These are phyloP conservation scores for Drosophila subsilvestris DNA, from an alignment of 2,888 invertebrate species.

Conservation along the genomic window DNA sequence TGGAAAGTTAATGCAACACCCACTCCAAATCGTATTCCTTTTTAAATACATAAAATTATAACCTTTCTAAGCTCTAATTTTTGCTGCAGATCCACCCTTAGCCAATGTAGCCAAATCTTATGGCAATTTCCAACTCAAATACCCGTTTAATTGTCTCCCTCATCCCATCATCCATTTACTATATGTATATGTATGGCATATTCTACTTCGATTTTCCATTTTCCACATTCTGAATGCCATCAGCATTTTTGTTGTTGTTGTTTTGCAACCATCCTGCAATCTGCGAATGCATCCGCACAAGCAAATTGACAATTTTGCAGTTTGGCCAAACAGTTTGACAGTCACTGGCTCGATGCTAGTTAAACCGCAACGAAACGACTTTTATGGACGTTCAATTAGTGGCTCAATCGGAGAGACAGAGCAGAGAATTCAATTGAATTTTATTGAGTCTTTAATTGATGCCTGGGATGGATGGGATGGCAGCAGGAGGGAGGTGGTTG, in stretches of 20 bases:
- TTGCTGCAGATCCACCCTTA: too few relatives aligned
- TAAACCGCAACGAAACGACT: conserved; percentile 31
- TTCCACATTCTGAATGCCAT: background rate
- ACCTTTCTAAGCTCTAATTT: too few relatives aligned
- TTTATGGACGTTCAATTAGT: conserved; percentile 51
- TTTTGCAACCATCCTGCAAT: background rate
- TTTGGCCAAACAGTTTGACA: conserved; percentile 41
- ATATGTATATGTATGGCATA: too few relatives aligned
- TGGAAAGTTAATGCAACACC: too few relatives aligned
- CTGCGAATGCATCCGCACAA: background rate
- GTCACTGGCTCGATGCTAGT: conserved; percentile 34
- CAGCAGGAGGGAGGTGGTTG: background rate
- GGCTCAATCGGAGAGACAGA: conserved; percentile 33
- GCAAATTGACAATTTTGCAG: conserved; percentile 40
- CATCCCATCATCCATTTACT: background rate
- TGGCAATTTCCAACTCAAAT: conserved; percentile 1
- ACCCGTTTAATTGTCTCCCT: background rate
- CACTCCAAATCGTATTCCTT: too few relatives aligned
- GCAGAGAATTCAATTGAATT: conserved; percentile 63
- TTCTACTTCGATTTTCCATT: conserved; percentile 1
- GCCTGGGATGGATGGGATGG: conserved; percentile 52
- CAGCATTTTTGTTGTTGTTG: background rate
- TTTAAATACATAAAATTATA: too few relatives aligned
- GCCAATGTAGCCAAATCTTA: too few relatives aligned
- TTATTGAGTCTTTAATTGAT: conserved; percentile 76